phyloP scores from a whole-genome alignment of 2,113 vertebrate genomes.

The Sphyrna mokarran region DNA sequence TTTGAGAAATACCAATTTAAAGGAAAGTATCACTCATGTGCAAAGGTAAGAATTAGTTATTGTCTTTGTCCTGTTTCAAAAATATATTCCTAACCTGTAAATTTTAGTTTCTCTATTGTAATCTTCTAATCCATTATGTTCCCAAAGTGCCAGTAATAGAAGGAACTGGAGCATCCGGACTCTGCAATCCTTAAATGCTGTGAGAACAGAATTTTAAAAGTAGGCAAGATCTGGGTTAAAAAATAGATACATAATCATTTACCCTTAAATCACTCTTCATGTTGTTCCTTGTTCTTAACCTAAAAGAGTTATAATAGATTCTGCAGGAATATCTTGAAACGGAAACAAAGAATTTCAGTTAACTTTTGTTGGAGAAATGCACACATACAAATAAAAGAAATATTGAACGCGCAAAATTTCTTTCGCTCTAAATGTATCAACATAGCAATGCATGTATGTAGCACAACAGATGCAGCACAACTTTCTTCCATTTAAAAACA shows the following conservation, averaged over 20 bases:
- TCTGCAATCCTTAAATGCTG: neutral
- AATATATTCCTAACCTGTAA: neutral
- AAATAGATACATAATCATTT: slow-evolving; percentile 5
- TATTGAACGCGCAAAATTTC: neutral
- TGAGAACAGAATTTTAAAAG: neutral
- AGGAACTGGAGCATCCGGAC: neutral
- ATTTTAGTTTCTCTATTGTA: neutral
- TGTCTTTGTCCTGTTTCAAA: neutral
- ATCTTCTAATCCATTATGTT: neutral
- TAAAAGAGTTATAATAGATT: neutral
- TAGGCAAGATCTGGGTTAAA: neutral
- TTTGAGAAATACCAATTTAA: neutral
- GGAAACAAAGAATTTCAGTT: neutral
- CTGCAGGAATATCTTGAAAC: neutral
- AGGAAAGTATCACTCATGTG: neutral
- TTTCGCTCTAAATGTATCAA: neutral
- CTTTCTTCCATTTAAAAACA: neutral
- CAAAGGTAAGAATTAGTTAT: neutral
- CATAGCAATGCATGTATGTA: neutral
- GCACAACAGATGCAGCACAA: neutral
- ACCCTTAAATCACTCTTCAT: neutral
- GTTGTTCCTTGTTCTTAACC: neutral
- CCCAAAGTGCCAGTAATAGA: neutral
- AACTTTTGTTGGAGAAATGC: neutral
- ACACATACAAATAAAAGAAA: neutral